Conservation (phyloP, 2,797 vertebrate species). For the Columba guinea region DNA sequence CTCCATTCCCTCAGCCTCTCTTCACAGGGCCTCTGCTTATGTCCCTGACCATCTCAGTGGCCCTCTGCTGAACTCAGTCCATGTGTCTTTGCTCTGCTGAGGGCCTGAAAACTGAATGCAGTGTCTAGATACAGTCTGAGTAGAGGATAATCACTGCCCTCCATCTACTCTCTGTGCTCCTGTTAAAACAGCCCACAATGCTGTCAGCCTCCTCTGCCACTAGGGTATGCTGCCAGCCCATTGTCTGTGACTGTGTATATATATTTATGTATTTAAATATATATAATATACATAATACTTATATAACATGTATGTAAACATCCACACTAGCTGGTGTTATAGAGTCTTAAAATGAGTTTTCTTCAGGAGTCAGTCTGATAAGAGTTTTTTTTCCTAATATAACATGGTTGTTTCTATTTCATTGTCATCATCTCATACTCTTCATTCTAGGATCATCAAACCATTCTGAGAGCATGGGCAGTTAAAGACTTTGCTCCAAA, state of each 20-base stretch:
- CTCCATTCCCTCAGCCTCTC: too few species aligned
- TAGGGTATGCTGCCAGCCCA: too few species aligned
- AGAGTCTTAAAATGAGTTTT: not conserved
- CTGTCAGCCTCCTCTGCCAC: too few species aligned
- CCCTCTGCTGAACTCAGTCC: too few species aligned
- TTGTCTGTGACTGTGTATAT: not conserved
- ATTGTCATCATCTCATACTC: not conserved
- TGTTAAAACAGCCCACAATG: not conserved
- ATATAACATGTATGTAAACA: not conserved
- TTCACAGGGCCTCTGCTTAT: too few species aligned
- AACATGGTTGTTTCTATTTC: not conserved
- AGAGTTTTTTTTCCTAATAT: not conserved
- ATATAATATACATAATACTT: not conserved
- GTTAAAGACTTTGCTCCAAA: slow-evolving; percentile 99
- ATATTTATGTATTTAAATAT: not conserved
- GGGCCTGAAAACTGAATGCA: too few species aligned
- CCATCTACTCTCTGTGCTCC: too few species aligned
- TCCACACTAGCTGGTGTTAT: not conserved
- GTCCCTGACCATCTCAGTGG: too few species aligned
- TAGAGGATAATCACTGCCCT: too few species aligned
- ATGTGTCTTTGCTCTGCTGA: too few species aligned
- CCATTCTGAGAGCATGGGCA: slow-evolving; percentile 98
- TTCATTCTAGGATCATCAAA: slow-evolving; percentile 92
- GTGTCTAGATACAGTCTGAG: too few species aligned
- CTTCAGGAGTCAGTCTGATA: not conserved